Conservation (phyloP, 2,888 invertebrate species). For the Rhingia campestris region DNA sequence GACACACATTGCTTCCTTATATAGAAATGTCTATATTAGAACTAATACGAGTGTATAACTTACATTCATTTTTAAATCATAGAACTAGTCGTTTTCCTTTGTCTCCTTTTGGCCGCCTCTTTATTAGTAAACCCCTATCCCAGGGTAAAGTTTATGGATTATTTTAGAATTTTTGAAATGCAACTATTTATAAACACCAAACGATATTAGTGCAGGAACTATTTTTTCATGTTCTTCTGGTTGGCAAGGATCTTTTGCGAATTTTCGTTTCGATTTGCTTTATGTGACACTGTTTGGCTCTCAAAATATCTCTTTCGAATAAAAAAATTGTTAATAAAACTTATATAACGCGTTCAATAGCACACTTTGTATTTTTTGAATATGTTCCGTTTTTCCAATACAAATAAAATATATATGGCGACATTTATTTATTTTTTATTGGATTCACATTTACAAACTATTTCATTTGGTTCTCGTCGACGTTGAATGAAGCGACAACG, state of each 20-base stretch:
- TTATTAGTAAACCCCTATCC: constrained; percentile 46
- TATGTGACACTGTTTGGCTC: constrained; percentile 29
- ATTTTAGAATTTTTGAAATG: constrained; percentile 71
- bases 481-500: neutral
- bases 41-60: constrained; percentile 31
- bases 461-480: constrained; percentile 34
- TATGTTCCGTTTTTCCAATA: constrained; percentile 39
- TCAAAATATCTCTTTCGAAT: neutral
- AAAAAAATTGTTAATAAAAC: constrained; percentile 40
- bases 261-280: neutral
- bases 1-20: constrained; percentile 13
- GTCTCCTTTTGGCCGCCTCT: constrained; percentile 13
- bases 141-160: constrained; percentile 67
- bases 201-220: constrained; percentile 55
- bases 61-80: constrained; percentile 64
- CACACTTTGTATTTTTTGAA: constrained; percentile 25
- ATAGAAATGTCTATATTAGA: neutral
- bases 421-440: constrained; percentile 40
- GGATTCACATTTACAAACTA: constrained; percentile 42
- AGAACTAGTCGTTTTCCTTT: constrained; percentile 30
- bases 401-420: constrained; percentile 24
- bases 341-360: constrained; percentile 59
- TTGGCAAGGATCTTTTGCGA: constrained; percentile 43
- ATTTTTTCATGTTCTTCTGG: constrained; percentile 51
- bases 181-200: constrained; percentile 69